phyloP scores from a whole-genome alignment of 2,888 invertebrate genomes.

The Trachelus tabidus region DNA sequence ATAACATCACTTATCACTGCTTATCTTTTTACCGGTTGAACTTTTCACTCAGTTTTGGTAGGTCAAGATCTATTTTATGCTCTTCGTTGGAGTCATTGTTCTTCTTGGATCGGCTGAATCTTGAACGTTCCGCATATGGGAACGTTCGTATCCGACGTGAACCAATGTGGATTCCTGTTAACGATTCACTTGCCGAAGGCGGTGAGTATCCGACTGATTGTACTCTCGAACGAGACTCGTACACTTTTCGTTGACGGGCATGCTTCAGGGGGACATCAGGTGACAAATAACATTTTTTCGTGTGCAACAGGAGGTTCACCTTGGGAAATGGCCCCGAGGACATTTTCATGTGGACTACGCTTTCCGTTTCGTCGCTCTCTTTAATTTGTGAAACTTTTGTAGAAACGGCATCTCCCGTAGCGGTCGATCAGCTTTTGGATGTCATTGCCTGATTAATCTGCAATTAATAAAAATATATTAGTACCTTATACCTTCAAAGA shows the following conservation, averaged over 20 bases:
- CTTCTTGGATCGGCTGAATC: neutral
- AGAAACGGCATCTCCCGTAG: neutral
- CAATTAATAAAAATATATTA: neutral
- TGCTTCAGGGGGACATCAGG: neutral
- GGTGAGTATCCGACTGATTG: neutral
- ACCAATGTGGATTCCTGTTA: neutral
- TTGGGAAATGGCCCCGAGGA: constrained; percentile 1
- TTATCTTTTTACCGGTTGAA: neutral
- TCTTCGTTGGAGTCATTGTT: neutral
- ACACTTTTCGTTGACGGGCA: neutral
- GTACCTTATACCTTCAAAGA: neutral
- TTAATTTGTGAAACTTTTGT: neutral
- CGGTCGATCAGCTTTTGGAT: neutral
- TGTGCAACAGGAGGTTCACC: neutral
- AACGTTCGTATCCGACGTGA: neutral
- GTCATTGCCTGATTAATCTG: neutral
- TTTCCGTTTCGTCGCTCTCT: neutral
- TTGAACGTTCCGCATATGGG: neutral
- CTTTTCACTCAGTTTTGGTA: neutral
- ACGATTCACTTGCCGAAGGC: neutral
- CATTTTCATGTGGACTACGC: neutral
- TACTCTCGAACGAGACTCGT: neutral
- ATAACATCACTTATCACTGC: neutral
- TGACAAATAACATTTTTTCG: constrained; percentile 1
- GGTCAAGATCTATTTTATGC: neutral